Percentiles rank a stretch among this genome's conserved stretches.
These are phyloP conservation scores for Gerris lacustris DNA, from an alignment of 2,888 invertebrate species.

Conservation along the genomic window DNA sequence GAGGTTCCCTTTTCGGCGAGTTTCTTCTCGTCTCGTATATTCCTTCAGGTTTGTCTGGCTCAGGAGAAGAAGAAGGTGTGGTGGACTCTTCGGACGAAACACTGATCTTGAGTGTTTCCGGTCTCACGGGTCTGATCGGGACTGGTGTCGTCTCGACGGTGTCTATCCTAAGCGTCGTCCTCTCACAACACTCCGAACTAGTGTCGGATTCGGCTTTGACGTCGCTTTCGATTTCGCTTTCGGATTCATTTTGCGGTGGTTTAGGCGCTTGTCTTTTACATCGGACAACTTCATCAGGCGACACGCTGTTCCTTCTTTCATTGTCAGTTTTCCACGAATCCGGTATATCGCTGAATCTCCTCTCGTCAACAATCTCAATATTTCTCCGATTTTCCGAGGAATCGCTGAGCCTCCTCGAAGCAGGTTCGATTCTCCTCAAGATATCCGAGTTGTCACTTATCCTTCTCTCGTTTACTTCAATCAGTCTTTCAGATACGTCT, in stretches of 20 bases:
- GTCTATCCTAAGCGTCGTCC: slow-evolving; percentile 5
- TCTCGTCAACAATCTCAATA: neutral
- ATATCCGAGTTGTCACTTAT: neutral
- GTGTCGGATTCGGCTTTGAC: neutral
- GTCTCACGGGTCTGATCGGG: slow-evolving; percentile 1
- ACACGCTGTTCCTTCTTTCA: neutral
- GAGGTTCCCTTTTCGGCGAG: slow-evolving; percentile 5
- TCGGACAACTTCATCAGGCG: neutral
- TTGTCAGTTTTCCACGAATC: neutral
- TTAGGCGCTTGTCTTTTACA: slow-evolving; percentile 63
- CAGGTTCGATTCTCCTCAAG: neutral
- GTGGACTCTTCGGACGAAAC: slow-evolving; percentile 10
- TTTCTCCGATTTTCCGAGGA: neutral
- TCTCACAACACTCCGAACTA: slow-evolving; percentile 9
- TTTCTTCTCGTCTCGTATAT: neutral
- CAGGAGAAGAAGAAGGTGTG: slow-evolving; percentile 32
- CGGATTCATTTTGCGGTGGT: slow-evolving; percentile 46
- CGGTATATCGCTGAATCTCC: neutral
- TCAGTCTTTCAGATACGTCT: neutral
- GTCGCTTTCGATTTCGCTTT: slow-evolving; percentile 8
- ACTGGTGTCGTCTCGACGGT: neutral
- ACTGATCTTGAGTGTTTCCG: neutral
- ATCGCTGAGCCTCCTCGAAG: neutral
- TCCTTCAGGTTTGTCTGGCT: slow-evolving; percentile 19
- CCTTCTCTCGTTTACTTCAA: neutral